Evolutionary conservation across 1,140 invertebrate genomes (phyloP).

Genomic region (Anastrepha obliqua): DNA sequence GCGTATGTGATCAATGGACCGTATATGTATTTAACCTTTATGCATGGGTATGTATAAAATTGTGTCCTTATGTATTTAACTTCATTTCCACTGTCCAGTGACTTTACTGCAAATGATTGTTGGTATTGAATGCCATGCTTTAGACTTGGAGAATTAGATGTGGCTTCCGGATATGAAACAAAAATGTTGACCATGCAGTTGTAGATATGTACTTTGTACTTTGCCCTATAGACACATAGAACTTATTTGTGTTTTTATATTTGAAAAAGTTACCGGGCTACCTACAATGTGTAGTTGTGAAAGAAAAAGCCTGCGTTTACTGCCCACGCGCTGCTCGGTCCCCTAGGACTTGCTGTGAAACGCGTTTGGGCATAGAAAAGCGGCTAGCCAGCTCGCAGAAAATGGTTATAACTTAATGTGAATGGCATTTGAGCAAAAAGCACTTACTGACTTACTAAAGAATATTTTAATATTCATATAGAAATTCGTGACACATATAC

Average conservation of each 20-base stretch:
- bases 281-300: background rate
- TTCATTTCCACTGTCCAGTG: background rate
- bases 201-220: background rate
- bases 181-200: background rate
- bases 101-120: background rate
- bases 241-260: background rate
- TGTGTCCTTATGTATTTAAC: too few species aligned
- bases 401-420: slow-evolving; percentile 2
- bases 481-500: too few species aligned
- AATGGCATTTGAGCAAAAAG: background rate
- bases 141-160: too few species aligned
- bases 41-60: background rate
- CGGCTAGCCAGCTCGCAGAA: background rate
- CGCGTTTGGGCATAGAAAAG: background rate
- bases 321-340: background rate
- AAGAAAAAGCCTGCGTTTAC: background rate
- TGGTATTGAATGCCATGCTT: background rate
- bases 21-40: background rate
- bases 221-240: background rate
- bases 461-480: too few species aligned
- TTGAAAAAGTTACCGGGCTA: background rate
- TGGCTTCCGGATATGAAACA: background rate
- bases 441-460: background rate
- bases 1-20: too few species aligned
- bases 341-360: background rate